phyloP scores from a whole-genome alignment of 2,888 invertebrate genomes.

The Drosophila mercatorum region DNA sequence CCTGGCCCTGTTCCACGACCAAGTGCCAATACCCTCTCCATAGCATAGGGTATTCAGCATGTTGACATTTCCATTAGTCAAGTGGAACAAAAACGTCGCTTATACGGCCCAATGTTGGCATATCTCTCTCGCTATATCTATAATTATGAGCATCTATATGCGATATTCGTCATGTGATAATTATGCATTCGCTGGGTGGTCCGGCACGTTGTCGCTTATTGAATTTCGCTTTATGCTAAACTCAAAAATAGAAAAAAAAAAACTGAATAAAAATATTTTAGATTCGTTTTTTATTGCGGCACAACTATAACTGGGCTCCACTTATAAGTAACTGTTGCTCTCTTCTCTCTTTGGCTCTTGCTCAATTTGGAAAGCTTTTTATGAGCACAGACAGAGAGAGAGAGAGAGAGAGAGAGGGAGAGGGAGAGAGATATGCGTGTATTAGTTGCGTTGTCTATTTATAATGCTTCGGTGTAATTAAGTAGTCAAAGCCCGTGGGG shows the following conservation, averaged over 20 bases:
- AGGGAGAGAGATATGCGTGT: not conserved
- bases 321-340: slow-evolving; percentile 11
- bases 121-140: slow-evolving; percentile 26
- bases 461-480: slow-evolving; percentile 66
- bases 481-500: slow-evolving; percentile 65
- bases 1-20: not conserved
- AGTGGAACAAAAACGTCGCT: slow-evolving; percentile 29
- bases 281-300: slow-evolving; percentile 67
- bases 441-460: not conserved
- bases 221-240: slow-evolving; percentile 59
- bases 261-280: slow-evolving; percentile 36
- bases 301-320: slow-evolving; percentile 58
- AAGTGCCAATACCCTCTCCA: not conserved
- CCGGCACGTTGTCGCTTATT: slow-evolving; percentile 52
- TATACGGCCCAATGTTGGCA: slow-evolving; percentile 20
- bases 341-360: not conserved
- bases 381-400: too few species aligned
- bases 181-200: slow-evolving; percentile 65
- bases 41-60: not conserved
- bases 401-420: too few species aligned
- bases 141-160: slow-evolving; percentile 26
- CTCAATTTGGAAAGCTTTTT: slow-evolving; percentile 6
- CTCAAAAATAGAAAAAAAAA: slow-evolving; percentile 3
- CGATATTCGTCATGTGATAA: slow-evolving; percentile 41
- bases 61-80: slow-evolving; percentile 24